Evolutionary conservation across 2,888 invertebrate species (phyloP), one percentile per base, ranked within the genome.

Genomic region (Calameuta filiformis): DNA sequence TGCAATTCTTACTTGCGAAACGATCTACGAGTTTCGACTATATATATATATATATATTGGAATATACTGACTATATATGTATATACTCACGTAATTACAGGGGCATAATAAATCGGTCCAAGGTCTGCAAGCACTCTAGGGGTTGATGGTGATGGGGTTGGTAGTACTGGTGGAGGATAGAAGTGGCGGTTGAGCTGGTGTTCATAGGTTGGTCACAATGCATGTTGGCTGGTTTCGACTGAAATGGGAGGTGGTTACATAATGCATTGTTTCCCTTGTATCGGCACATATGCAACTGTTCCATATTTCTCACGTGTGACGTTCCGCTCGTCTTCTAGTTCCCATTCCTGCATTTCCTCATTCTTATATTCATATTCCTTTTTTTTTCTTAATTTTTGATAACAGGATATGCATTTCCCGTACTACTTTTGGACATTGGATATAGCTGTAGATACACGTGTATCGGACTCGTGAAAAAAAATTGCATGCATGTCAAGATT

Each of bases 361-460:
- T 56, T 56, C 2, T 23, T 23, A 56, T 6, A 56, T 82, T 79
- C 71, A 76, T 78, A 76, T 74, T 35, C 11, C 0, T 35, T n/a
- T n/a, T n/a, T 3, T 12, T 35, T 35, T 11, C 12, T 35, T 3
- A 12, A 35, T 35, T 35, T 35, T 12, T 12, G 0, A 12, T 12
- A 35, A 35, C 3, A 35, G 12, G 35, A 12, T 35, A 12, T 56
- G 9, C 23, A 0, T 56, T 23, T 23, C 0, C 15, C 2, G 9
- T 9, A 9, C 9, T 56, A 2, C 23, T 56, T 9, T 23, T 9
- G 56, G 23, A 9, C 56, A 23, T 23, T 23, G 0, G 56, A 23
- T 56, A 56, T 9, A 56, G 15, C 6, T 9, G 23, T 23, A 23
- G 9, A 1, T 15, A 40, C 15, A 23, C 2, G 56, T 23, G 9